Conservation (phyloP, 2,888 invertebrate genomes). For the Phyto melanocephala region DNA sequence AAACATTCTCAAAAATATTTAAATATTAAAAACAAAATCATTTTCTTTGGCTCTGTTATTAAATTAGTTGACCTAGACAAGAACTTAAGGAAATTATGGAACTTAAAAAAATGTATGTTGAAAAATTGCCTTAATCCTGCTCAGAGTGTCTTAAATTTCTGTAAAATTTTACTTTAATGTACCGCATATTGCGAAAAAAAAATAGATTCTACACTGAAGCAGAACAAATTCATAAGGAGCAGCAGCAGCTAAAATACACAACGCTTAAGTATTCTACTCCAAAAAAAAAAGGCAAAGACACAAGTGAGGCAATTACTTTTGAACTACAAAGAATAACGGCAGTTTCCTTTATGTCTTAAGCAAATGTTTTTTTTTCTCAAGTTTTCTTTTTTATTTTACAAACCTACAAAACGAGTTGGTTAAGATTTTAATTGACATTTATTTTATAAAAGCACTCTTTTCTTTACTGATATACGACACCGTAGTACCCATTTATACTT, state of each 20-base stretch:
- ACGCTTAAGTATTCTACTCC: neutral
- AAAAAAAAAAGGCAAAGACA: neutral
- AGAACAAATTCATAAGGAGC: neutral
- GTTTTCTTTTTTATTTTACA: conserved; percentile 15
- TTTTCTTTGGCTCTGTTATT: no score
- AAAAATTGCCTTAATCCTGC: no score
- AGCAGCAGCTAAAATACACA: neutral
- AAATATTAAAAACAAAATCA: no score
- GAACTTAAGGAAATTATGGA: no score
- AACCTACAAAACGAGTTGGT: conserved; percentile 58
- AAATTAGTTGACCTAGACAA: no score
- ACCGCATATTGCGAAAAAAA: no score
- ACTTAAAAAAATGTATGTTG: no score
- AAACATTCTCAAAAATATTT: no score
- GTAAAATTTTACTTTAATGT: no score
- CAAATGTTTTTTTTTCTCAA: conserved; percentile 19
- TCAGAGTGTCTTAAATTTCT: no score
- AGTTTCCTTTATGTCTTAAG: neutral
- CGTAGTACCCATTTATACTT: neutral
- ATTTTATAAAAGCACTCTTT: conserved; percentile 55
- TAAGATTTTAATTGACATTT: conserved; percentile 77
- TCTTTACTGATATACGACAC: neutral
- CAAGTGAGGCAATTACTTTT: conserved; percentile 67
- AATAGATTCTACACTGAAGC: conserved; percentile 6
- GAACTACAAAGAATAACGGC: conserved; percentile 5